A percentile compares a stretch with the other conserved stretches of the same genome.
Evolutionary conservation across 2,888 invertebrate species (phyloP).

Genomic region (Lobophora halterata): DNA sequence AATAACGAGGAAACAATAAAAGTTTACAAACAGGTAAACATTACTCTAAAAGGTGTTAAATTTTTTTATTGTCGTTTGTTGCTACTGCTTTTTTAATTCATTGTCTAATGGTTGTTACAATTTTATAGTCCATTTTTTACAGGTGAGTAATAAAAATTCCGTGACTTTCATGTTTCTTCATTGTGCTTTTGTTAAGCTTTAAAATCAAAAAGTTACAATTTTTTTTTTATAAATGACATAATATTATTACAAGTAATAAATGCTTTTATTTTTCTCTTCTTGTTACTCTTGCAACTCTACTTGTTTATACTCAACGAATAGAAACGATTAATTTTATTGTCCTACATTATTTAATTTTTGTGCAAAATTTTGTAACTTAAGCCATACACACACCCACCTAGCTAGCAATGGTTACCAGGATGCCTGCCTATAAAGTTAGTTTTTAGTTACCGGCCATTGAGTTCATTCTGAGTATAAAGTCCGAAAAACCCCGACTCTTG

Average conservation of each 20-base stretch:
- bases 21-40: constrained; percentile 51
- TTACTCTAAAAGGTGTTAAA: constrained; percentile 31
- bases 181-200: constrained; percentile 14
- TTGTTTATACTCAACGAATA: no score
- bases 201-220: no score
- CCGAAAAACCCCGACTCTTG: constrained; percentile 16
- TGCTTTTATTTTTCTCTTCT: no score
- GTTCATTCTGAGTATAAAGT: constrained; percentile 19
- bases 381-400: no score
- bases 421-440: constrained; percentile 48
- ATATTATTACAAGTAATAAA: no score
- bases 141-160: constrained; percentile 30
- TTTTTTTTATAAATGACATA: no score
- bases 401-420: constrained; percentile 42
- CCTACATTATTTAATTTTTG: no score
- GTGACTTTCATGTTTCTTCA: constrained; percentile 11
- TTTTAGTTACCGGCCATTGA: constrained; percentile 52
- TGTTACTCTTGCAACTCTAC: no score
- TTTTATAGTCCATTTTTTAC: constrained; percentile 24
- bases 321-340: no score
- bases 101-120: constrained; percentile 27
- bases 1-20: constrained; percentile 47
- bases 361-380: no score
- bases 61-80: constrained; percentile 35
- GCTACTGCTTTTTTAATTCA: constrained; percentile 38